Percentiles rank a stretch among this genome's conserved stretches.
These are phyloP conservation scores for Zoanthus sansibaricus DNA, from an alignment of 92 coral and sea anemone species.

Conservation along the genomic window DNA sequence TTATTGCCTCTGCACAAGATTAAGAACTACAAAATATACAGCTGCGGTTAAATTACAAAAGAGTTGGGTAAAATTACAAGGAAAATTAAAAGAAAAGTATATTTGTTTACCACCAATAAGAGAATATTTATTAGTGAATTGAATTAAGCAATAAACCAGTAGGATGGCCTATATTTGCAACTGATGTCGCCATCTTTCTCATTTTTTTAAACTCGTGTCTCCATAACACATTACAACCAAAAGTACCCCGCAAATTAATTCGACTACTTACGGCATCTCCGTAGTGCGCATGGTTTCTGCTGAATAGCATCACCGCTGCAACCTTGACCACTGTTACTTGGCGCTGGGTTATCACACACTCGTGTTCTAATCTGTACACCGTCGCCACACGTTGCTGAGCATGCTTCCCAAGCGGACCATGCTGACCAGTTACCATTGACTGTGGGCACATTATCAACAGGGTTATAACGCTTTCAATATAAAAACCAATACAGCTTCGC, in stretches of 20 bases:
- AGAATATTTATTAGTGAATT: too few relatives aligned
- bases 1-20: too few relatives aligned
- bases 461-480: background rate
- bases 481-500: background rate
- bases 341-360: constrained; percentile 76
- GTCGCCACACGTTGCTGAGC: constrained; percentile 96
- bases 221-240: background rate
- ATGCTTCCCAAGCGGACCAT: constrained; percentile 97
- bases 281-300: constrained; percentile 87
- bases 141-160: too few relatives aligned
- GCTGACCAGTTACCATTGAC: constrained; percentile 97
- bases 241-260: background rate
- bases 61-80: too few relatives aligned
- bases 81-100: too few relatives aligned
- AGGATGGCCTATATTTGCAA: too few relatives aligned
- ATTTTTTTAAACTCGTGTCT: too few relatives aligned
- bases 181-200: too few relatives aligned
- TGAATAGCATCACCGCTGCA: constrained; percentile 90
- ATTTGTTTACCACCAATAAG: too few relatives aligned
- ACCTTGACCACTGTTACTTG: constrained; percentile 77
- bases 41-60: too few relatives aligned
- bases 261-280: constrained; percentile 92
- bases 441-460: constrained; percentile 47
- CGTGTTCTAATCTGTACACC: constrained; percentile 90
- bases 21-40: too few relatives aligned